These are phyloP conservation scores for Ctenopoma kingsleyae DNA, from an alignment of 2,797 vertebrate species.

Conservation along the genomic window DNA sequence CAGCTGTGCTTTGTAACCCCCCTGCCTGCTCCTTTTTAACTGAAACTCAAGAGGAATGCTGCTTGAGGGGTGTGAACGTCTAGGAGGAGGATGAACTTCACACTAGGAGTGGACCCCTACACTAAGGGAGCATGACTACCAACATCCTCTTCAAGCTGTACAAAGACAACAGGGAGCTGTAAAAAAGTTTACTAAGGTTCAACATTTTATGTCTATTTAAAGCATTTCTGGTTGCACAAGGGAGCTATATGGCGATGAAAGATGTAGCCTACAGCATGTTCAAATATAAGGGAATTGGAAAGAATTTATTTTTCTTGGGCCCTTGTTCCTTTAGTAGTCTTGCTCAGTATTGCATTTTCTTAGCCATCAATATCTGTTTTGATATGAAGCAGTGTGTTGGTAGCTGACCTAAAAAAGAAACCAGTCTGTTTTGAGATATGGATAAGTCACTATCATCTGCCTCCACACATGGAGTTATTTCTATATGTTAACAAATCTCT, in stretches of 20 bases:
- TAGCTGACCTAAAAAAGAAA: slow-evolving; percentile 58
- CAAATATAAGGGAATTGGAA: slow-evolving; percentile 50
- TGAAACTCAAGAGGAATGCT: slow-evolving; percentile 22
- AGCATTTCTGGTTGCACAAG: slow-evolving; percentile 45
- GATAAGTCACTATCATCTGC: slow-evolving; percentile 60
- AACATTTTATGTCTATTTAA: slow-evolving; percentile 47
- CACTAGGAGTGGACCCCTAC: slow-evolving; percentile 35
- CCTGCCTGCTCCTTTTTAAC: slow-evolving; percentile 43
- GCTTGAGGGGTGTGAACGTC: slow-evolving; percentile 35
- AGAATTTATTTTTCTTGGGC: slow-evolving; percentile 19
- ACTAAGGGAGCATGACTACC: slow-evolving; percentile 21
- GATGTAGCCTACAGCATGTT: slow-evolving; percentile 53
- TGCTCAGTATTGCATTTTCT: slow-evolving; percentile 38
- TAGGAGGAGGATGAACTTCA: slow-evolving; percentile 14
- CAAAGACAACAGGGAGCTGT: slow-evolving; percentile 44
- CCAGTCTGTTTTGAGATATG: slow-evolving; percentile 41
- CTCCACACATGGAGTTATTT: slow-evolving; percentile 59
- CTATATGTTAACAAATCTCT: slow-evolving; percentile 43
- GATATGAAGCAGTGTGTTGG: slow-evolving; percentile 47
- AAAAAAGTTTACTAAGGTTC: slow-evolving; percentile 36
- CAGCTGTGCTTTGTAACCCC: slow-evolving; percentile 26
- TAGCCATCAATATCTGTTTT: slow-evolving; percentile 52
- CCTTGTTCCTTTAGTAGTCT: slow-evolving; percentile 25
- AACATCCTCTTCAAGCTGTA: slow-evolving; percentile 28
- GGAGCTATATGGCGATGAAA: slow-evolving; percentile 46